These are phyloP conservation scores for Urocynchramus pylzowi DNA, from an alignment of 2,113 vertebrate species.

Conservation along the genomic window DNA sequence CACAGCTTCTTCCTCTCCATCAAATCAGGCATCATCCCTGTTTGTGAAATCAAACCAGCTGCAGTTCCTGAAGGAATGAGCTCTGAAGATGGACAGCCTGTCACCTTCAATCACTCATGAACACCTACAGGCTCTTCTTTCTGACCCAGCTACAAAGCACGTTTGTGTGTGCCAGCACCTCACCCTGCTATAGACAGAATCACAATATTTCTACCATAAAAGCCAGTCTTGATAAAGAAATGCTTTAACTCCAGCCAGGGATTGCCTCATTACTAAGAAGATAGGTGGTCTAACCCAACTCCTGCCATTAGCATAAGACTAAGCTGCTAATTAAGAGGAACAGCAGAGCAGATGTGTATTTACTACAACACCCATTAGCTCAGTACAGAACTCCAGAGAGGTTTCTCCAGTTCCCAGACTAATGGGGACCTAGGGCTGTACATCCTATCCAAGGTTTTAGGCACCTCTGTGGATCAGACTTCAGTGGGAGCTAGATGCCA, in stretches of 20 bases:
- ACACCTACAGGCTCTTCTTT: neutral
- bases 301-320: neutral
- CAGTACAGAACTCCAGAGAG: neutral
- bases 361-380: neutral
- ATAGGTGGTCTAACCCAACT: neutral
- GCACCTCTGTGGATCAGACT: rapidly evolving
- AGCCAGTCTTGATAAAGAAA: neutral
- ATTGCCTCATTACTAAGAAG: neutral
- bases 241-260: neutral
- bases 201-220: neutral
- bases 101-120: rapidly evolving
- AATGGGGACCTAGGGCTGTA: neutral
- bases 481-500: neutral
- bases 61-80: neutral
- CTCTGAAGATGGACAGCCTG: neutral
- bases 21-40: neutral
- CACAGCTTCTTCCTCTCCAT: neutral
- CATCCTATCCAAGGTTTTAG: neutral
- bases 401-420: neutral
- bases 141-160: neutral
- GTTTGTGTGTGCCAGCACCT: rapidly evolving
- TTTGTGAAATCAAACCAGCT: neutral
- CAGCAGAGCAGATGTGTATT: neutral
- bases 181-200: rapidly evolving
- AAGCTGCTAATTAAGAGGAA: neutral